Evolutionary conservation across 2,888 invertebrate species (phyloP).

Genomic region (Macrosiphum euphorbiae): DNA sequence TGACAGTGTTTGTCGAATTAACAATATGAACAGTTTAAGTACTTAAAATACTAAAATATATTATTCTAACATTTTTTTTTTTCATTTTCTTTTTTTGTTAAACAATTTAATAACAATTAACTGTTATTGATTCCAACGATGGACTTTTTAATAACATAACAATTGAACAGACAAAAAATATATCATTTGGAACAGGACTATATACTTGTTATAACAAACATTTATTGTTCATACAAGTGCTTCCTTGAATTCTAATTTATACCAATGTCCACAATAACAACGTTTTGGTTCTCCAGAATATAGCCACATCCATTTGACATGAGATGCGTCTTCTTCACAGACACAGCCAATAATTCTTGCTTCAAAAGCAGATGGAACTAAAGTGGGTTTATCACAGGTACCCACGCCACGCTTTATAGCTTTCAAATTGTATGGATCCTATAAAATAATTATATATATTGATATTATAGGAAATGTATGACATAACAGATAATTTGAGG

Average conservation of each 20-base stretch:
- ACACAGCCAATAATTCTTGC: slow-evolving; percentile 94
- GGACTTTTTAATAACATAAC: slow-evolving; percentile 41
- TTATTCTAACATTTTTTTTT: not conserved
- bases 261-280: slow-evolving; percentile 98
- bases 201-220: slow-evolving; percentile 24
- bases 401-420: slow-evolving; percentile 84
- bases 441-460: slow-evolving; percentile 65
- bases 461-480: not conserved
- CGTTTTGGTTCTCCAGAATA: slow-evolving; percentile 89
- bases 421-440: slow-evolving; percentile 87
- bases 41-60: not conserved
- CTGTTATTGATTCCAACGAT: slow-evolving; percentile 36
- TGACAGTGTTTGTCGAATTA: not conserved
- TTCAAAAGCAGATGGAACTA: slow-evolving; percentile 91
- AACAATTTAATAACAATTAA: slow-evolving; percentile 18
- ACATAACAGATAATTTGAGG: not conserved
- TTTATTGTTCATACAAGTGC: slow-evolving; percentile 57
- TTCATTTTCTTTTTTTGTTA: not conserved
- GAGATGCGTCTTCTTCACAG: slow-evolving; percentile 93
- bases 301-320: slow-evolving; percentile 95
- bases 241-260: slow-evolving; percentile 77
- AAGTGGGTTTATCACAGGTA: slow-evolving; percentile 86
- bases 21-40: not conserved
- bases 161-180: slow-evolving; percentile 43
- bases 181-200: slow-evolving; percentile 50